phyloP scores from a whole-genome alignment of 1,140 invertebrate species.

The Marisa cornuarietis region DNA sequence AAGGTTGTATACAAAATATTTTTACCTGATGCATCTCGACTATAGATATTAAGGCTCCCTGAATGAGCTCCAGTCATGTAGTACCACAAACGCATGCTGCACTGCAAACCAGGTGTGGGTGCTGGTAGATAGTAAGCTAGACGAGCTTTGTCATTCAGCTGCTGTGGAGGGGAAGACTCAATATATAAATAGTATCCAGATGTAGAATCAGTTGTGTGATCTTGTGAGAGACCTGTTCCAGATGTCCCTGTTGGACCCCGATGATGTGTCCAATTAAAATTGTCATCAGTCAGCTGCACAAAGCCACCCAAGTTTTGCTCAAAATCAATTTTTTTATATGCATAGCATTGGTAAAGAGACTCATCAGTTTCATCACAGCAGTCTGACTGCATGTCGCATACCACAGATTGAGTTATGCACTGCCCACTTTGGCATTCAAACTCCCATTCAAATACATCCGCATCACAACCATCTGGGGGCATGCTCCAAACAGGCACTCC shows the following conservation, averaged over 20 bases:
- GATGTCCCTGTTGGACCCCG: too few relatives aligned
- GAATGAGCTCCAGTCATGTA: constrained; percentile 49
- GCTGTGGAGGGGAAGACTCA: constrained; percentile 69
- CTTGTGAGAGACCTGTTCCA: constrained; percentile 54
- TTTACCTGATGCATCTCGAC: constrained; percentile 32
- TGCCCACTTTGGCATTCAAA: constrained; percentile 64
- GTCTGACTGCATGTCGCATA: constrained; percentile 55
- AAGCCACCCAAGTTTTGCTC: constrained; percentile 48
- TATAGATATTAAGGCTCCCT: constrained; percentile 40
- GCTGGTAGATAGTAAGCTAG: constrained; percentile 66
- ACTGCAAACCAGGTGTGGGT: constrained; percentile 39
- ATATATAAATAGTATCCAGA: constrained; percentile 58
- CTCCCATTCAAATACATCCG: constrained; percentile 64
- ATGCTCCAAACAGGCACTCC: constrained; percentile 22
- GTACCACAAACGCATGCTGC: constrained; percentile 65
- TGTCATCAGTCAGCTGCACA: constrained; percentile 58
- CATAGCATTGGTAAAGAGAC: constrained; percentile 48
- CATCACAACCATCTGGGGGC: constrained; percentile 71
- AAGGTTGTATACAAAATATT: constrained; percentile 10
- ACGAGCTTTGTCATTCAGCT: constrained; percentile 76
- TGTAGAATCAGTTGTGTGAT: constrained; percentile 52
- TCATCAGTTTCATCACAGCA: constrained; percentile 61
- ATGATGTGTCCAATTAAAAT: constrained; percentile 53
- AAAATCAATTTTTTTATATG: constrained; percentile 70
- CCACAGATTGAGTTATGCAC: constrained; percentile 44